A percentile compares a stretch with the other conserved stretches of the same genome.
Evolutionary conservation across 2,888 invertebrate genomes (phyloP).

Genomic region (Drosophila differens): DNA sequence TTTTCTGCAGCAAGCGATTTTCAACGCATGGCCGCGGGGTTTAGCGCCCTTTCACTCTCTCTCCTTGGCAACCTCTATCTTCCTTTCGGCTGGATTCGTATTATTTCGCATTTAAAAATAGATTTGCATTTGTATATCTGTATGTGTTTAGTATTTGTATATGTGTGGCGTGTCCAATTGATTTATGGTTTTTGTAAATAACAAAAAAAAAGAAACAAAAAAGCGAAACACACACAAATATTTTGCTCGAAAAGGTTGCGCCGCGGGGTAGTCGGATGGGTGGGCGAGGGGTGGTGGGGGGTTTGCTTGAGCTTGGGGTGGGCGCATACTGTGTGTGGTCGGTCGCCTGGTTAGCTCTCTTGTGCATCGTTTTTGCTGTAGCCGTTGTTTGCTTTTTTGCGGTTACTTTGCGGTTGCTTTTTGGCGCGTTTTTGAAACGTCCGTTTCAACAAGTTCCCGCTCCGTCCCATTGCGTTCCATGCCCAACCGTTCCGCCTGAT

Average conservation of each 20-base stretch:
- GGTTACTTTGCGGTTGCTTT: constrained; percentile 76
- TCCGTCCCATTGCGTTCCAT: constrained; percentile 24
- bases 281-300: neutral
- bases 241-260: constrained; percentile 69
- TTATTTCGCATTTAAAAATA: constrained; percentile 85
- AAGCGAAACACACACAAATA: constrained; percentile 44
- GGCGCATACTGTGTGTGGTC: constrained; percentile 45
- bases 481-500: constrained; percentile 20
- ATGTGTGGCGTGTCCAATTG: constrained; percentile 84
- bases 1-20: constrained; percentile 64
- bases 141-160: constrained; percentile 41
- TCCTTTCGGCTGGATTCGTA: constrained; percentile 67
- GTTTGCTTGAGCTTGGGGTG: constrained; percentile 3
- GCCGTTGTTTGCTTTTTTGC: constrained; percentile 67
- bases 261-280: constrained; percentile 43
- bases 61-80: constrained; percentile 31
- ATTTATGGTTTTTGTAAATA: constrained; percentile 85
- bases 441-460: constrained; percentile 58
- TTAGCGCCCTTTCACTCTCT: constrained; percentile 31
- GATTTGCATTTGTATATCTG: constrained; percentile 80
- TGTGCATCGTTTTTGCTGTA: constrained; percentile 50
- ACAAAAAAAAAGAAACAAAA: constrained; percentile 61
- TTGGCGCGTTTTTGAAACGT: constrained; percentile 56
- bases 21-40: constrained; percentile 70
- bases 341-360: constrained; percentile 45